Conservation (phyloP, 2,113 vertebrate species). For the Kryptolebias marmoratus region DNA sequence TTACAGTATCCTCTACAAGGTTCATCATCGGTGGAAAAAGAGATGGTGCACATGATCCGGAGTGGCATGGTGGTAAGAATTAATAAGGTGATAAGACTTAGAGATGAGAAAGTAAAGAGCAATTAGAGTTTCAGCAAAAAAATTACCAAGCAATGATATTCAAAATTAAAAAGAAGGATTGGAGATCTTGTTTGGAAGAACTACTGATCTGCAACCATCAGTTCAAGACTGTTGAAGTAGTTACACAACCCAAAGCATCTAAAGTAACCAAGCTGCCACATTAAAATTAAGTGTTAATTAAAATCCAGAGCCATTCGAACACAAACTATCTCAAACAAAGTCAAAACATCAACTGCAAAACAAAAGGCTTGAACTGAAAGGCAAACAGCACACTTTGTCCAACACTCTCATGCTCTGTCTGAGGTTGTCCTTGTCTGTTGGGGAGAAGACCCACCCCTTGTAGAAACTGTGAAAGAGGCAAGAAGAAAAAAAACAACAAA, state of each 20-base stretch:
- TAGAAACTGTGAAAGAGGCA: conserved; percentile 45
- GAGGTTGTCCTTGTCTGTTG: conserved; percentile 57
- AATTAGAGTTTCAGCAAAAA: background rate
- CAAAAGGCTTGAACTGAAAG: conserved; percentile 5
- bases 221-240: background rate
- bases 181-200: too few species aligned
- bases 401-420: conserved; percentile 13
- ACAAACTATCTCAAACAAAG: conserved; percentile 1
- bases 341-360: conserved; percentile 28
- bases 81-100: background rate
- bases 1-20: conserved; percentile 47
- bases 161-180: background rate
- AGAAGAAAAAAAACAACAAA: conserved; percentile 23
- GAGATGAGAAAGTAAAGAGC: background rate
- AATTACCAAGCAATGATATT: background rate
- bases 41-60: conserved; percentile 94
- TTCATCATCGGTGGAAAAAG: conserved; percentile 88
- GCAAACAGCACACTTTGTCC: background rate
- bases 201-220: conserved; percentile 4
- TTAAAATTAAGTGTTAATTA: background rate
- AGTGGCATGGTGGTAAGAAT: conserved; percentile 84
- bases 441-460: conserved; percentile 57
- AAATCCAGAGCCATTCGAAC: background rate
- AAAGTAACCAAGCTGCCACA: too few species aligned
- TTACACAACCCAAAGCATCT: background rate